Evolutionary conservation across 2,888 invertebrate species (phyloP).

Genomic region (Drosophila incognita): DNA sequence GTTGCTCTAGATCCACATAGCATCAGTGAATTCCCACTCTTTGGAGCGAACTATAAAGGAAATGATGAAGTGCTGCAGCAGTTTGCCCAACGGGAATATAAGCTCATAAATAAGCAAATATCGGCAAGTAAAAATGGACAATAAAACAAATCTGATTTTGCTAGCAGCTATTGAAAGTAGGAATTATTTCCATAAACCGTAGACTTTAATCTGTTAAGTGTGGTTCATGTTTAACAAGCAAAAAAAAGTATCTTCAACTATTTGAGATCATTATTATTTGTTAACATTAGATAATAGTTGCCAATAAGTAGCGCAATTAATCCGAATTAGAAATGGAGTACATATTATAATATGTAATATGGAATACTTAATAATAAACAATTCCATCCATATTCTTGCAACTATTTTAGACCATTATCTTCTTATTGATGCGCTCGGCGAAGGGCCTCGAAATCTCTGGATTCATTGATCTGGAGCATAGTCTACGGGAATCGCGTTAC

Average conservation of each 20-base stretch:
- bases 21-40: slow-evolving; percentile 15
- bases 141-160: neutral
- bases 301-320: neutral
- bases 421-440: slow-evolving; percentile 50
- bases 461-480: slow-evolving; percentile 62
- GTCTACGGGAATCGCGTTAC: slow-evolving; percentile 31
- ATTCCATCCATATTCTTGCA: neutral
- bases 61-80: slow-evolving; percentile 47
- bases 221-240: neutral
- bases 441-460: slow-evolving; percentile 54
- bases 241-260: neutral
- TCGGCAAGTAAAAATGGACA: slow-evolving; percentile 32
- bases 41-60: slow-evolving; percentile 24
- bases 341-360: too few relatives aligned
- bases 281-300: too few relatives aligned
- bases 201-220: neutral
- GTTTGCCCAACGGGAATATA: slow-evolving; percentile 50
- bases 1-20: slow-evolving; percentile 12
- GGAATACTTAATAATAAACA: too few relatives aligned
- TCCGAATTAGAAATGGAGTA: neutral
- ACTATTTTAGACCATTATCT: slow-evolving; percentile 50
- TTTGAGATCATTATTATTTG: neutral
- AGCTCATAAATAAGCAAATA: slow-evolving; percentile 39
- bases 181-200: neutral
- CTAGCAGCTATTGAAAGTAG: neutral